These are phyloP conservation scores for Scaptomyza tumidula DNA, from an alignment of 2,888 invertebrate species.

Conservation along the genomic window DNA sequence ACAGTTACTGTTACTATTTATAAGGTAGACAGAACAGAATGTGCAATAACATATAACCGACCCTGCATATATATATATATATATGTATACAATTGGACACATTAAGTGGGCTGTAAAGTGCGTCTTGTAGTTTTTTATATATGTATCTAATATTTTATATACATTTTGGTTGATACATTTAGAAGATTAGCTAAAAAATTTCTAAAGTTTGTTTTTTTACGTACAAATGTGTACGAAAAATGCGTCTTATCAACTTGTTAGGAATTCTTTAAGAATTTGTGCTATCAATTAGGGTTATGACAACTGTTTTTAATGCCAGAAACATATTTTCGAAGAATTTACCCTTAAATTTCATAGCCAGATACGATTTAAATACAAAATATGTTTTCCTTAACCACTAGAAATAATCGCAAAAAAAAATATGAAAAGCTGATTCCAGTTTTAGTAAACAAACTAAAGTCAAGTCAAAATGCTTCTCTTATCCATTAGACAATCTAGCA, in stretches of 20 bases:
- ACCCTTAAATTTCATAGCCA: too few species aligned
- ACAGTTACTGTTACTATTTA: background rate
- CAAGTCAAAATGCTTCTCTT: background rate
- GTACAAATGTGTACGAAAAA: too few species aligned
- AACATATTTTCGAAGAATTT: background rate
- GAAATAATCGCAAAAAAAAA: background rate
- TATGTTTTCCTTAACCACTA: background rate
- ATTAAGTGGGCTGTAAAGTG: too few species aligned
- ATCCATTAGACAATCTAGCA: background rate
- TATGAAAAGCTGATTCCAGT: too few species aligned
- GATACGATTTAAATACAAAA: background rate
- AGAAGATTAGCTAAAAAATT: too few species aligned
- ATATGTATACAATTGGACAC: too few species aligned
- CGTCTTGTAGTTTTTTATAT: too few species aligned
- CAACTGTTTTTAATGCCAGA: background rate
- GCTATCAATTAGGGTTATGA: background rate
- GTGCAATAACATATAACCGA: too few species aligned
- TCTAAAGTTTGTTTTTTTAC: too few species aligned
- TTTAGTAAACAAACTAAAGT: background rate
- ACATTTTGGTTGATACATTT: too few species aligned
- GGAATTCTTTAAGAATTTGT: background rate
- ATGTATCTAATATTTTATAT: too few species aligned
- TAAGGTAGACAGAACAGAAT: background rate
- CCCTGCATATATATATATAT: too few species aligned
- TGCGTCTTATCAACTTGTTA: background rate